phyloP scores from a whole-genome alignment of 2,113 vertebrate species.

The Lanius ludovicianus region DNA sequence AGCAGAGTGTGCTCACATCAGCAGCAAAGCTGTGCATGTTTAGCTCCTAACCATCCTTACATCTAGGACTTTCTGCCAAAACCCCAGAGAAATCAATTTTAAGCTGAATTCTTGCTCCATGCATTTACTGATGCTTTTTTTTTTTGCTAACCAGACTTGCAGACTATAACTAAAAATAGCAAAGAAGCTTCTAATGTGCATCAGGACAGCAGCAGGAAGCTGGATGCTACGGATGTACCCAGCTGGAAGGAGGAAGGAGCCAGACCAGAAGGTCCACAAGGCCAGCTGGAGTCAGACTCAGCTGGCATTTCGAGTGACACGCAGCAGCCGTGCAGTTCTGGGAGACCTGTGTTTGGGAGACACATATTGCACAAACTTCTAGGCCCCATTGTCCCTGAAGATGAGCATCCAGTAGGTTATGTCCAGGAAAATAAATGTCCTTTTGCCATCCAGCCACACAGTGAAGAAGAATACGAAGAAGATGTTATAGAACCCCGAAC shows the following conservation, averaged over 20 bases:
- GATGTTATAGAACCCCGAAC: constrained; percentile 82
- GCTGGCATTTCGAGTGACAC: fast-evolving
- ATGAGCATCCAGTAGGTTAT: not conserved
- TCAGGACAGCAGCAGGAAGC: not conserved
- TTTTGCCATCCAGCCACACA: not conserved
- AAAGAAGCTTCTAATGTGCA: not conserved
- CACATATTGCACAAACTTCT: constrained; percentile 4
- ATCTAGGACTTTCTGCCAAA: not conserved
- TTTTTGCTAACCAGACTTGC: constrained; percentile 66
- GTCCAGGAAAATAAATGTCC: not conserved
- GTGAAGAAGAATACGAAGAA: constrained; percentile 89
- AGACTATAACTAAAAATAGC: constrained; percentile 41
- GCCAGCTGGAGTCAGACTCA: not conserved
- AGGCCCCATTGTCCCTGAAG: not conserved
- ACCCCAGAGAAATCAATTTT: not conserved
- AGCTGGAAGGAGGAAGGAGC: not conserved
- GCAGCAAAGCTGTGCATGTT: not conserved
- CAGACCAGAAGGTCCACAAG: not conserved
- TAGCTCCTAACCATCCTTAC: not conserved
- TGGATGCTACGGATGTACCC: not conserved
- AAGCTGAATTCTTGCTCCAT: not conserved
- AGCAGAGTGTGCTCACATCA: not conserved
- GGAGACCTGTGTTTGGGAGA: not conserved
- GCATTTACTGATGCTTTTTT: not conserved
- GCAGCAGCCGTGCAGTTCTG: not conserved